Percentiles rank a stretch among this genome's conserved stretches.
Conservation (phyloP, 2,113 vertebrate species). For the Gymnorhina tibicen region DNA sequence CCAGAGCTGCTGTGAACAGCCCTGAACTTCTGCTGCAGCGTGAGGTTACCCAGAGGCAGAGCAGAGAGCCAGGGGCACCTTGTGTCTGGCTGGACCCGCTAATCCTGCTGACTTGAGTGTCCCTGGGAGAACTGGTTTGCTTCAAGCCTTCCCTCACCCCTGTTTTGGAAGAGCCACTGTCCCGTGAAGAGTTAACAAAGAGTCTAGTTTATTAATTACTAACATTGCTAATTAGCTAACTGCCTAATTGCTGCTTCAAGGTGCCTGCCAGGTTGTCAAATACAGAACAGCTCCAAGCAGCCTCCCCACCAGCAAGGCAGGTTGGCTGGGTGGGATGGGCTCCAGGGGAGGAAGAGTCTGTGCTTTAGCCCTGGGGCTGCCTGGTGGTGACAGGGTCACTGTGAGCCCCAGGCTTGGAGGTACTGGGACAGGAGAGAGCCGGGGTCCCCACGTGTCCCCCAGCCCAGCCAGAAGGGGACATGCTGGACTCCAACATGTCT, state of each 20-base stretch:
- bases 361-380: not conserved
- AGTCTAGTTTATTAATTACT: not conserved
- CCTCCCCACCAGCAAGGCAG: not conserved
- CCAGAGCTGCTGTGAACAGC: not conserved
- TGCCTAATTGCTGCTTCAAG: not conserved
- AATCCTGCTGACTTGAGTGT: not conserved
- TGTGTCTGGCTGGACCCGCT: not conserved
- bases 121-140: not conserved
- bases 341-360: rapidly evolving
- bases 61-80: not conserved
- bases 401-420: not conserved
- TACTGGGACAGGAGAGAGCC: not conserved
- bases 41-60: not conserved
- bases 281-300: not conserved
- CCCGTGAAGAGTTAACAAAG: not conserved
- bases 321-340: rapidly evolving
- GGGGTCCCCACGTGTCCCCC: rapidly evolving
- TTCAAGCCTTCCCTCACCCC: not conserved
- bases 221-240: not conserved
- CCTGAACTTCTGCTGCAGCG: not conserved
- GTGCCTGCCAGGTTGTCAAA: not conserved
- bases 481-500: rapidly evolving
- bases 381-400: not conserved
- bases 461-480: not conserved
- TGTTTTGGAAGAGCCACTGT: rapidly evolving